Evolutionary conservation across 2,888 invertebrate species (phyloP).

Genomic region (Drosophila birchii): DNA sequence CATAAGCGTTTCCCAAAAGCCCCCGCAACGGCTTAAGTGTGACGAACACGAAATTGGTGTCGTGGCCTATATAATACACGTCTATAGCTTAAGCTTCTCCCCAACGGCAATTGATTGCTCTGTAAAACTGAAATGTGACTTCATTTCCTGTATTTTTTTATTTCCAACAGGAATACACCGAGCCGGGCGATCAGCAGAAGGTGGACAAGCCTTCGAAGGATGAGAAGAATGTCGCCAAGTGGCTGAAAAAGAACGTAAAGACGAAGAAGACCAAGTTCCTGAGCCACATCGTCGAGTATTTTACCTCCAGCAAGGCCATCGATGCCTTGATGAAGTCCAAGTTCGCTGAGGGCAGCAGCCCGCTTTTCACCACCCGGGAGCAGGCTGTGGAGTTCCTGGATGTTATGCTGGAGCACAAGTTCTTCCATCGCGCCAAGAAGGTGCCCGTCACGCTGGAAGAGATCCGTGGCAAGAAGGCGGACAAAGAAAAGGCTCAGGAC

Average conservation of each 20-base stretch:
- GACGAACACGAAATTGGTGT: constrained; percentile 63
- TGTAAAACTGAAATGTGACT: constrained; percentile 2
- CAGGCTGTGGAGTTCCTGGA: constrained; percentile 93
- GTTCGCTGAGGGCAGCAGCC: constrained; percentile 91
- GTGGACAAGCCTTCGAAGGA: constrained; percentile 93
- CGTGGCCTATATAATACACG: constrained; percentile 71
- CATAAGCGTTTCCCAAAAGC: constrained; percentile 7
- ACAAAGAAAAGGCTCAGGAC: constrained; percentile 35
- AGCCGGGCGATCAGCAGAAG: constrained; percentile 85
- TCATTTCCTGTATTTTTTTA: background rate
- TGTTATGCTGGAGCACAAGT: constrained; percentile 94
- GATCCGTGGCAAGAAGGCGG: constrained; percentile 68
- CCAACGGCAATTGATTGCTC: constrained; percentile 10
- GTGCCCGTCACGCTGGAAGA: constrained; percentile 86
- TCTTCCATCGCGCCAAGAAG: constrained; percentile 97
- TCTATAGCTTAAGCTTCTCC: background rate
- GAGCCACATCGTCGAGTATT: constrained; percentile 98
- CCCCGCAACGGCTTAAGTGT: constrained; percentile 37
- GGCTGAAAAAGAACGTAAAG: constrained; percentile 96
- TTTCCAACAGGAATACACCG: constrained; percentile 83
- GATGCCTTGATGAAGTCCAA: constrained; percentile 96
- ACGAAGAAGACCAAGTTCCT: constrained; percentile 98
- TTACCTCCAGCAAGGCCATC: constrained; percentile 95
- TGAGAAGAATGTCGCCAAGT: constrained; percentile 96
- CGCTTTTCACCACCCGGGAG: constrained; percentile 92